A percentile compares a stretch with the other conserved stretches of the same genome.
Conservation (phyloP, 2,888 invertebrate genomes). For the Gortyna flavago region DNA sequence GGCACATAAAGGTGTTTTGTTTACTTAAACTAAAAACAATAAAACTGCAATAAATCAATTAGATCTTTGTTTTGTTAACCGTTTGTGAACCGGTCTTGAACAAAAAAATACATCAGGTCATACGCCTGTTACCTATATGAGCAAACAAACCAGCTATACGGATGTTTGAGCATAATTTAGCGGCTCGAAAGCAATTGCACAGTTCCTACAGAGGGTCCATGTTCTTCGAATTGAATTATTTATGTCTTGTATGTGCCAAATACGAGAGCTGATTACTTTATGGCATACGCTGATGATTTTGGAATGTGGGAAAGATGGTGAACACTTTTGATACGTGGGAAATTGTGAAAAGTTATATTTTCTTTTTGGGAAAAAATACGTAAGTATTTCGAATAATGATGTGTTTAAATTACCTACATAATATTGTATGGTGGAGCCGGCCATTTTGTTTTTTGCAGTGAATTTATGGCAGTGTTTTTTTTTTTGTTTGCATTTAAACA, state of each 20-base stretch:
- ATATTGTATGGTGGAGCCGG: no score
- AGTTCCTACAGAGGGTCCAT: slow-evolving; percentile 68
- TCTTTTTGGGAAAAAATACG: neutral
- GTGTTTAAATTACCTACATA: neutral
- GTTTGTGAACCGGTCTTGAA: neutral
- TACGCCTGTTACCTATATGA: slow-evolving; percentile 47
- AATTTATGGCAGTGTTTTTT: no score
- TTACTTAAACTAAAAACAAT: slow-evolving; percentile 6
- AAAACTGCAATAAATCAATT: slow-evolving; percentile 32
- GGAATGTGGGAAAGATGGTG: slow-evolving; percentile 42
- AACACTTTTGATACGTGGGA: neutral
- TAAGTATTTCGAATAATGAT: neutral
- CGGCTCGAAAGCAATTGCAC: slow-evolving; percentile 60
- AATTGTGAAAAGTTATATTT: neutral
- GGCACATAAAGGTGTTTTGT: neutral
- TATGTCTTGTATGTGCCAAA: slow-evolving; percentile 64
- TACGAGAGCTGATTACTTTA: slow-evolving; percentile 57
- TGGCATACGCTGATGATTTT: slow-evolving; percentile 28
- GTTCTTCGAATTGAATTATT: slow-evolving; percentile 67
- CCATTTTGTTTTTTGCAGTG: no score
- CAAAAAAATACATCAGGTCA: slow-evolving; percentile 44
- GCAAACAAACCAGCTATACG: slow-evolving; percentile 56
- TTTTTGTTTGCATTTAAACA: no score
- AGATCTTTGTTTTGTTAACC: slow-evolving; percentile 11
- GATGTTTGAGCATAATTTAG: slow-evolving; percentile 64